Evolutionary conservation across 1,140 invertebrate species (phyloP).

Genomic region (Drosophila navojoa): DNA sequence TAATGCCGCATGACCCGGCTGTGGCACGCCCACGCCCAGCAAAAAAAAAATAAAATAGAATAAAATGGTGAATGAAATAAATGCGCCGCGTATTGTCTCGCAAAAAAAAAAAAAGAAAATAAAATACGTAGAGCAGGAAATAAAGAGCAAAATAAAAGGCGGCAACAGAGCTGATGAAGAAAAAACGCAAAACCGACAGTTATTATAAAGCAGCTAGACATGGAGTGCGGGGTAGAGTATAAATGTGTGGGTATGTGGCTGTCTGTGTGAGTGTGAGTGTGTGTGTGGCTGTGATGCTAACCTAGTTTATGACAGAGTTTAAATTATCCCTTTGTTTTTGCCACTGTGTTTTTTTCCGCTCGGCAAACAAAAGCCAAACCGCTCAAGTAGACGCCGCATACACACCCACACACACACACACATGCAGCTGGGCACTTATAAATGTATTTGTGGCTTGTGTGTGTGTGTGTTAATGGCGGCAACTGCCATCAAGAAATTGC

Average conservation of each 20-base stretch:
- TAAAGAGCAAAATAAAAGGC: constrained; percentile 54
- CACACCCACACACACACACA: constrained; percentile 17
- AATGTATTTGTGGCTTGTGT: constrained; percentile 52
- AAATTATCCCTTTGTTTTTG: constrained; percentile 81
- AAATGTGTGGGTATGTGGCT: constrained; percentile 19
- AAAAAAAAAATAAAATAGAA: constrained; percentile 21
- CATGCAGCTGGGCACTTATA: constrained; percentile 30
- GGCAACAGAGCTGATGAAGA: constrained; percentile 71
- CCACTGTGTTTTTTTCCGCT: constrained; percentile 69
- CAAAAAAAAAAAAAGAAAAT: constrained; percentile 39
- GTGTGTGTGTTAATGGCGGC: constrained; percentile 66
- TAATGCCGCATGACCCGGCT: constrained; percentile 72
- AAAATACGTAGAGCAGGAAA: constrained; percentile 13
- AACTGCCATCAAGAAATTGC: constrained; percentile 71
- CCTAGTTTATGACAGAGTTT: constrained; percentile 81
- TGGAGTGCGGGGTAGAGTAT: constrained; percentile 14
- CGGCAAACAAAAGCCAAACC: constrained; percentile 59
- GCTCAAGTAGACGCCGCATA: constrained; percentile 39
- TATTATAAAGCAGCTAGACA: constrained; percentile 66
- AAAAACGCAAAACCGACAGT: constrained; percentile 78
- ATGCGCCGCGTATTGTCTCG: constrained; percentile 73
- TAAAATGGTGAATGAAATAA: constrained; percentile 64
- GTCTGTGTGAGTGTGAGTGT: constrained; percentile 39
- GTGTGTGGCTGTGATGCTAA: constrained; percentile 62
- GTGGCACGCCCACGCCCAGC: constrained; percentile 57